Base-by-base conservation (phyloP, 1,140 invertebrate genomes). In the Anastrepha ludens region DNA sequence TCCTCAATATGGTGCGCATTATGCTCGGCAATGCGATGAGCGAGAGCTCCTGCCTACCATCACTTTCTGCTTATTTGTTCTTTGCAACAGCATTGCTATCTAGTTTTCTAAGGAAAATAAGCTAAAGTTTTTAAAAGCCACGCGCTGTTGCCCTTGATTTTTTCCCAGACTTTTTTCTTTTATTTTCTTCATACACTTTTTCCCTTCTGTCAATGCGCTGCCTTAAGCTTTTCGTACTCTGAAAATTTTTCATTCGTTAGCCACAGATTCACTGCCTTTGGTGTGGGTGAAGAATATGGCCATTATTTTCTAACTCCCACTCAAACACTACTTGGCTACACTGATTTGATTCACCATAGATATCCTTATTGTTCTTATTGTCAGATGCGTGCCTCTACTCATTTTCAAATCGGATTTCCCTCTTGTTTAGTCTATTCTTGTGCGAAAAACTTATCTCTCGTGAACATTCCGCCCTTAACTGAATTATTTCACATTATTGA, bases 341-440 rank as follows among this genome's bases (percentile, higher is more conserved):
- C 70, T 44, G 44, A 74, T 74, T 74, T 74, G 39, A 74, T 74
- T 74, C 17, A n/a, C 44, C 44, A 74, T 74, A 74, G 70, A 74
- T 59, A 86, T 62, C 85, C 85, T 60, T 44, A 86, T 86, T 86
- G 85, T 86, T 39, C 39, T 59, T 50, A 59, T 86, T 59, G 44
- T 47, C 70, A n/a, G 8, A 4, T 6, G 70, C 70, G 44, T 74
- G 70, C 70, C 47, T 74, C n/a, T 44, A 60, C 86, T 86, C 60
- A 64, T 86, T 86, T 86, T 86, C 59, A 86, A 86, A 86, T 86
- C 86, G 86, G 86, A 86, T 86, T 86, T 67, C 58, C 81, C 17
- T 85, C 47, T 44, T 86, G 55, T 86, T 60, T 67, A 64, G 60
- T 65, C 60, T 64, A 15, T 58, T 86, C 58, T 86, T n/a, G 50